Evolutionary conservation across 2,113 vertebrate genomes (phyloP), one percentile per base, ranked within the genome.

Genomic region (Aspiorhynchus laticeps): DNA sequence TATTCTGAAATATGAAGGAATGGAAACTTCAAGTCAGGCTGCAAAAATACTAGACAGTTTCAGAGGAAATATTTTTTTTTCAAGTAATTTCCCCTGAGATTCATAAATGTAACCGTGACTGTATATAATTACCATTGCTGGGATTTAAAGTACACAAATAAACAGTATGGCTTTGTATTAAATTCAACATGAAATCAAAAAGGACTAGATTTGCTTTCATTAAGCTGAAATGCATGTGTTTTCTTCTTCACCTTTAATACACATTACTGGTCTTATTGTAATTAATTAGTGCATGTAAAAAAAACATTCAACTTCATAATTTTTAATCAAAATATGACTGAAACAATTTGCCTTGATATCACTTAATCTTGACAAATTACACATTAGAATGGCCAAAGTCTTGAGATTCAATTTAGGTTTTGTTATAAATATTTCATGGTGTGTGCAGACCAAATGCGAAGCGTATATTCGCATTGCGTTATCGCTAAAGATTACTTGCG

Each of bases 1-100:
- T 67, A 48, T 38, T 83, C 61, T 53, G 51, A 53, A 53, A 53
- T 53, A 83, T 14, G 2, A 71, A 53, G 80, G 26, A 51, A 71
- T 51, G 28, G 79, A 83, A 83, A 83, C 31, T 56, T 80, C 33
- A 53, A 81, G 56, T 81, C 63, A 51, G 43, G 28, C 65, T 53
- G 24, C 28, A 71, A 51, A 51, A 83, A 83, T 71, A 46, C 61
- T 3, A 80, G 56, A 80, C 7, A 2, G 38, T 24, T 43, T 69
- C 14, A 69, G 15, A 69, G 43, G 56, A 82, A 67, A 83, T 48
- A 31, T 71, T 83, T 69, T 7, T 71, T 48, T 83, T 51, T 69
- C 8, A 69, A 83, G 28, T 53, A 56, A 73, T 28, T 82, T 82
- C 41, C 61, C 2, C n/a, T 21, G 80, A 28, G n/a, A 82, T 65